phyloP scores from a whole-genome alignment of 2,888 invertebrate genomes.

The Drosophila hamatofila region DNA sequence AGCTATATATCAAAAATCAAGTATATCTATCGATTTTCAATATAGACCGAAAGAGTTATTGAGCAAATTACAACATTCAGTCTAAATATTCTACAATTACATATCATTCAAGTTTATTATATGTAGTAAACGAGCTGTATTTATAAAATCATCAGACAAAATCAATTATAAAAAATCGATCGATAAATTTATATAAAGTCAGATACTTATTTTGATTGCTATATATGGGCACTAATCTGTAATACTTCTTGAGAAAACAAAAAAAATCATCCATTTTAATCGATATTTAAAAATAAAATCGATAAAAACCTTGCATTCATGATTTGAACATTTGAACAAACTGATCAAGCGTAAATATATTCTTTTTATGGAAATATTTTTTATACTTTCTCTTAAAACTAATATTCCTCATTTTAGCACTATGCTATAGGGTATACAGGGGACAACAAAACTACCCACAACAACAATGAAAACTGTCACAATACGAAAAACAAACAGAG shows the following conservation, averaged over 20 bases:
- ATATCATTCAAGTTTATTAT: neutral
- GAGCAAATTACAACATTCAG: no score
- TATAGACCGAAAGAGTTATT: neutral
- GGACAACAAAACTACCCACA: slow-evolving; percentile 6
- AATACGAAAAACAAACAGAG: slow-evolving; percentile 47
- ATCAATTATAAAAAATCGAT: neutral
- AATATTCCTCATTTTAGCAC: neutral
- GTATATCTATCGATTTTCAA: neutral
- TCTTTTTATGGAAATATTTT: no score
- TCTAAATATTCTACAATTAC: no score
- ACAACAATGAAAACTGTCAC: slow-evolving; percentile 38
- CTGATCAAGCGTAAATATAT: no score
- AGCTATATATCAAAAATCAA: neutral
- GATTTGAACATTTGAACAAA: no score
- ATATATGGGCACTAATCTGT: no score
- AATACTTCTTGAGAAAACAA: neutral
- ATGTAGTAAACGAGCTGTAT: neutral
- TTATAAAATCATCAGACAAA: neutral
- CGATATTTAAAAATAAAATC: neutral
- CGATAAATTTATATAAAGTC: neutral
- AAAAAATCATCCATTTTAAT: neutral
- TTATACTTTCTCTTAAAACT: neutral
- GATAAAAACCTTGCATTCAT: neutral
- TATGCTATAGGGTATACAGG: neutral
- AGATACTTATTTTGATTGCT: no score